Base-by-base conservation (phyloP, 2,888 invertebrate species). In the Trypoxylon attenuatum region DNA sequence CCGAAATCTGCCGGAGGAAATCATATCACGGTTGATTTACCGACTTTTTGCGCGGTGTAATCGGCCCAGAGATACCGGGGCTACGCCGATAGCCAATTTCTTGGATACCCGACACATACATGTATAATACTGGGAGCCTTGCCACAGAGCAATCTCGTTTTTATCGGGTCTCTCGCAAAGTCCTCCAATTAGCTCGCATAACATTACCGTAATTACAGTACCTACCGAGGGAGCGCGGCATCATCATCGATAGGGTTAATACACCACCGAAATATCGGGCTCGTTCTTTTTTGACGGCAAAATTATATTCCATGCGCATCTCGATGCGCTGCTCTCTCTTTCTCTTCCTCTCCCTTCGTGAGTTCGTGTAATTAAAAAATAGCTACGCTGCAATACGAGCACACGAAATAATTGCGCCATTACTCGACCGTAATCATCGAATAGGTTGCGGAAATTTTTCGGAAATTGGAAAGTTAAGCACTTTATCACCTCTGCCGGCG, bases 101-200 rank as follows among this genome's bases (percentile, higher is more conserved):
- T 78, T 71, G 69, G 74, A 70, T 80, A 75, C 62, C 63, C 68
- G 69, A 70, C 46, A 64, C 61, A 69, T 63, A 72, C n/a, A n/a
- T n/a, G n/a, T n/a, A n/a, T n/a, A n/a, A n/a, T n/a, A 80, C 71
- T 69, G 61, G 55, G 57, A 59, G 73, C 68, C 73, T 65, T 64
- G 63, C 58, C 72, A 75, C 72, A 60, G 76, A 69, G 73, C 77
- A 82, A 83, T 83, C 81, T 82, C 75, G 74, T 78, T 80, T 81
- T 80, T 79, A 83, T 83, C 79, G 80, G 62, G 54, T 72, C 78
- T n/a, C n/a, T 76, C 73, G 65, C 77, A 78, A 79, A 82, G 79
- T 77, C 82, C 79, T 69, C 81, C 82, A 83, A 84, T 84, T 83
- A 84, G 81, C 76, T 77, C 79, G 78, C 83, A 84, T 83, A 82